Base-by-base conservation (phyloP, 2,797 vertebrate genomes). In the Leontopithecus rosalia region DNA sequence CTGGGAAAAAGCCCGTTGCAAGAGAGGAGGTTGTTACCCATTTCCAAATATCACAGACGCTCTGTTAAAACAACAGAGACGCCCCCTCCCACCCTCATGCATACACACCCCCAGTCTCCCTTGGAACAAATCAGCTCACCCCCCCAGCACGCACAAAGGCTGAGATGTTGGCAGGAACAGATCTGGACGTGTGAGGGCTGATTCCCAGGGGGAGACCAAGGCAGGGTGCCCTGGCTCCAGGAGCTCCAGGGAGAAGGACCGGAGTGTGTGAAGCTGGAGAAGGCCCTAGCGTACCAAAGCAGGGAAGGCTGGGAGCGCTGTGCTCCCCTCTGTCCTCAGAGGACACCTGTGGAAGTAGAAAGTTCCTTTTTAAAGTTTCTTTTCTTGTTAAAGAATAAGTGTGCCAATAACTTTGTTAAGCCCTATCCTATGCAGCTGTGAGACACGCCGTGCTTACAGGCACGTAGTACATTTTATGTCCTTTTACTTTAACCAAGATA, bases 41-140 rank as follows among this genome's bases (percentile, higher is more conserved):
- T 98, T 98, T 98, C 98, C 98, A 98, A 97, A 98, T 97, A 94
- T 95, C 98, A 39, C 41, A 97, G 97, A 98, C 94, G 87, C 97
- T 97, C 76, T 72, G 97, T 97, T 98, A 97, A 98, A 97, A 98
- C 92, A 97, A 97, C 96, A 95, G 82, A 95, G 93, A 86, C 4
- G 1, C 46, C 95, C 89, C 91, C 61, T 76, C 33, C 86, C 48
- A 22, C 50, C 70, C 11, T 52, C 52, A 13, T 10, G 43, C n/a
- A 8, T 11, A 33, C 57, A 76, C 91, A 98, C 95, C 97, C 96
- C 91, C 50, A 0, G 73, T 81, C 81, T 26, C 36, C 90, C 93
- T 79, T 48, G 75, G 84, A 70, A 76, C 1, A 3, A 33, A 76
- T 85, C 76, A n/a, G 73, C 88, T 90, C 84, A 92, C 98, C 96